Conservation (phyloP, 1,140 invertebrate genomes). For the Drosophila ambigua region DNA sequence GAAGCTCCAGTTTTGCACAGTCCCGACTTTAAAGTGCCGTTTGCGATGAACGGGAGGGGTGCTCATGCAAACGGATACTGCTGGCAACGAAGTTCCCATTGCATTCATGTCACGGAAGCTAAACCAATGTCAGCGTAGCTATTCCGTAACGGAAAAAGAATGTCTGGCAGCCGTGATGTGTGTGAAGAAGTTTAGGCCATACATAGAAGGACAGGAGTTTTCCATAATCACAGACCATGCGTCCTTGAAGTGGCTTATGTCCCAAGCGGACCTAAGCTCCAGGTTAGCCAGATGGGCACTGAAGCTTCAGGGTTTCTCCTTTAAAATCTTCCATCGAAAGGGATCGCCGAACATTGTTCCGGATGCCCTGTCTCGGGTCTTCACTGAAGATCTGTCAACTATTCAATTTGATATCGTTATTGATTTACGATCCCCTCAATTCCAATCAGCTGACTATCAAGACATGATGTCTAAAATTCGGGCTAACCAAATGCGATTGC, state of each 20-base stretch:
- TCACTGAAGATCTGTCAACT: constrained; percentile 4
- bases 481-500: background rate
- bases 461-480: background rate
- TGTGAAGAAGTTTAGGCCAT: constrained; percentile 13
- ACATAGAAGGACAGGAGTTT: constrained; percentile 9
- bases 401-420: background rate
- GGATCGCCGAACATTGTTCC: constrained; percentile 2
- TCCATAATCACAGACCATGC: constrained; percentile 1
- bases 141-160: constrained; percentile 1
- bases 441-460: background rate
- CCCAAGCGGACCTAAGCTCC: constrained; percentile 1
- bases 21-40: constrained; percentile 1
- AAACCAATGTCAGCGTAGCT: constrained; percentile 7
- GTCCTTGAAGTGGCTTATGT: background rate
- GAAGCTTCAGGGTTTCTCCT: constrained; percentile 3
- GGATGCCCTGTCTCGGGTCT: background rate
- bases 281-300: constrained; percentile 5
- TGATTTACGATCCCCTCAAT: too few relatives aligned
- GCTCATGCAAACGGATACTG: constrained; percentile 5
- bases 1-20: too few relatives aligned
- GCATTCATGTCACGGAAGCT: constrained; percentile 4
- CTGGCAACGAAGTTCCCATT: background rate
- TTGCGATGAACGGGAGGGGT: constrained; percentile 5
- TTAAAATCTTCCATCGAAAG: constrained; percentile 2
- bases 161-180: constrained; percentile 5